phyloP scores from a whole-genome alignment of 1,140 invertebrate genomes.

The Dendroctonus valens region DNA sequence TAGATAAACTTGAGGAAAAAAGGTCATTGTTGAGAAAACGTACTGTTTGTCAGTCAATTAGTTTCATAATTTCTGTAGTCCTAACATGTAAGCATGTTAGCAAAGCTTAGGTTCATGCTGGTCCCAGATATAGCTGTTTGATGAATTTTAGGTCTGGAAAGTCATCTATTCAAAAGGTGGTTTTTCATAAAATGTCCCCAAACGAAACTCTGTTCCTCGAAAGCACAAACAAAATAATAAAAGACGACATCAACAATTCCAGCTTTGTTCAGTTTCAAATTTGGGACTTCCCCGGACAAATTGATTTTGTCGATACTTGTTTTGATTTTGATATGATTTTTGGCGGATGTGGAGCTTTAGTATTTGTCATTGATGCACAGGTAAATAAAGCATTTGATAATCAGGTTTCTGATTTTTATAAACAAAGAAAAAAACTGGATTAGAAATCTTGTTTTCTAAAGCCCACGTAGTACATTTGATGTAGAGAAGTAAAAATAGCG shows the following conservation, averaged over 20 bases:
- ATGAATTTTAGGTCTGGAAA: slow-evolving; percentile 84
- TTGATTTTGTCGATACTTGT: slow-evolving; percentile 94
- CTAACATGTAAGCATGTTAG: too few relatives aligned
- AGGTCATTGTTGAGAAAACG: background rate
- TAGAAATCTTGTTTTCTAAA: too few relatives aligned
- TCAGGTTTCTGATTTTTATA: background rate
- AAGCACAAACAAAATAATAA: slow-evolving; percentile 97
- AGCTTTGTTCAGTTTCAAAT: slow-evolving; percentile 99
- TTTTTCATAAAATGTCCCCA: slow-evolving; percentile 99
- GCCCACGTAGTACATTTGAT: too few relatives aligned
- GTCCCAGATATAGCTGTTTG: too few relatives aligned
- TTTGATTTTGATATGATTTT: slow-evolving; percentile 97
- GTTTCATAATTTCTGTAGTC: background rate
- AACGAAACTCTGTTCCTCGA: slow-evolving; percentile 99
- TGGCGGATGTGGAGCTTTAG: slow-evolving; percentile 90
- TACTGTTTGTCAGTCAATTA: background rate
- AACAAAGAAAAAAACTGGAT: background rate
- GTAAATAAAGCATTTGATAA: slow-evolving; percentile 53
- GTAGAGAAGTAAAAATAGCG: too few relatives aligned
- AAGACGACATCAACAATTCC: slow-evolving; percentile 95
- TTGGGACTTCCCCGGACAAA: slow-evolving; percentile 99
- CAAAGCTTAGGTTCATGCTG: too few relatives aligned
- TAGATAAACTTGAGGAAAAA: background rate
- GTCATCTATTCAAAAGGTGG: slow-evolving; percentile 99
- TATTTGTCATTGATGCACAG: slow-evolving; percentile 99